Conservation (phyloP, 2,797 vertebrate species). For the Periparus ater region DNA sequence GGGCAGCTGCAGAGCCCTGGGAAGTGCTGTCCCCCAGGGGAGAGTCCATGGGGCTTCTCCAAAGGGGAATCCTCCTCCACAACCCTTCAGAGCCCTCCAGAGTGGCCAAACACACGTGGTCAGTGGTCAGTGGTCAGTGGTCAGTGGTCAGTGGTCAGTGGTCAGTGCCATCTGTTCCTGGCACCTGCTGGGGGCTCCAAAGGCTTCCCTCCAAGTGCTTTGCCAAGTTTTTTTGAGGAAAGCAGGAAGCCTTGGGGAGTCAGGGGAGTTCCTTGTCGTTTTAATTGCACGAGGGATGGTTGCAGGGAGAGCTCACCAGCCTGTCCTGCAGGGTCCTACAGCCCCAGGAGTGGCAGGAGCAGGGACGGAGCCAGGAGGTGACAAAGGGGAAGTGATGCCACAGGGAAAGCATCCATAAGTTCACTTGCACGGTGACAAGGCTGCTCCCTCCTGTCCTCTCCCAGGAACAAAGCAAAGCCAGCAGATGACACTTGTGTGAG, state of each 20-base stretch:
- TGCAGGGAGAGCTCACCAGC: not conserved
- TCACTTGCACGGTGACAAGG: not conserved
- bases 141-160: no score
- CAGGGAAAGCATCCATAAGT: not conserved
- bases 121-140: no score
- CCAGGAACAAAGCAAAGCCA: not conserved
- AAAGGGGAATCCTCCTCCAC: not conserved
- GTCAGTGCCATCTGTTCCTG: not conserved
- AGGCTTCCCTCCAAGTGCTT: not conserved
- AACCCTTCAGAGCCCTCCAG: not conserved
- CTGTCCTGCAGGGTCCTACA: not conserved
- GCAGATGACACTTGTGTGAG: not conserved
- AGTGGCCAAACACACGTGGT: accelerated
- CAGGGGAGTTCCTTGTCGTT: not conserved
- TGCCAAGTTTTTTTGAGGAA: not conserved
- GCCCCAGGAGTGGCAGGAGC: not conserved
- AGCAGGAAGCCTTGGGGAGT: not conserved
- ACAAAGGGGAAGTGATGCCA: not conserved
- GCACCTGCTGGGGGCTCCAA: not conserved
- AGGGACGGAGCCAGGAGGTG: not conserved
- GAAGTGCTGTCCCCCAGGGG: not conserved
- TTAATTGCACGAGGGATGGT: not conserved
- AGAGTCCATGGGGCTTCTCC: not conserved
- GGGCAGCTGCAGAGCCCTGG: not conserved
- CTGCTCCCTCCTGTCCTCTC: not conserved